Conservation (phyloP, 1,140 invertebrate species). For the Papilio dardanus region DNA sequence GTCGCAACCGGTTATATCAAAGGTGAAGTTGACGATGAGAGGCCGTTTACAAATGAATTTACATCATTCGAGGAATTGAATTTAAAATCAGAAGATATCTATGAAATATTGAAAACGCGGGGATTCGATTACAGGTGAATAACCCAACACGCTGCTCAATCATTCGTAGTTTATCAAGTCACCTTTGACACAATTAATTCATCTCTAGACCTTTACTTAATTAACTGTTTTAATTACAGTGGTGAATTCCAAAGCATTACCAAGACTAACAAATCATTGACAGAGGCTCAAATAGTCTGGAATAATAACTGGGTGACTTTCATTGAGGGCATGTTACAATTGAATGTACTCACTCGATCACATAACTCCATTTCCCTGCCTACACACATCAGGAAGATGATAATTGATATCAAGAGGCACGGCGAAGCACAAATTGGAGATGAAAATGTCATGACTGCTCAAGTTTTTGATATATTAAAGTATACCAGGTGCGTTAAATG, state of each 20-base stretch:
- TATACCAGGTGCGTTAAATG: constrained; percentile 38
- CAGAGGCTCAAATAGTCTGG: constrained; percentile 50
- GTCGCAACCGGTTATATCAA: constrained; percentile 18
- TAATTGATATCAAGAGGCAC: constrained; percentile 46
- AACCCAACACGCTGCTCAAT: too few species aligned
- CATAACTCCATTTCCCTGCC: constrained; percentile 45
- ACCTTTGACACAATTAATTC: too few species aligned
- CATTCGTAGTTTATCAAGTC: too few species aligned
- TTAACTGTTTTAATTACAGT: constrained; percentile 43
- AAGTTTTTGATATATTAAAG: constrained; percentile 34
- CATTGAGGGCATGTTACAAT: constrained; percentile 53
- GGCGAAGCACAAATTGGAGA: background rate
- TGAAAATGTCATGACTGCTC: constrained; percentile 24
- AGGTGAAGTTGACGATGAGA: constrained; percentile 7
- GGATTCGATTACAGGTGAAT: constrained; percentile 25
- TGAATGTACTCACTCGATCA: constrained; percentile 43
- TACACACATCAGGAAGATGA: constrained; percentile 46
- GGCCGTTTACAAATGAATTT: background rate
- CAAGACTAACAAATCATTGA: constrained; percentile 44
- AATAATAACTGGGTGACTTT: constrained; percentile 56
- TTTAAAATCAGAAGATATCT: constrained; percentile 24
- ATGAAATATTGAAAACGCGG: background rate
- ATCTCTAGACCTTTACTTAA: too few species aligned
- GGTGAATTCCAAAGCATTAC: constrained; percentile 52
- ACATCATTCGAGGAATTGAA: constrained; percentile 12